Base-by-base conservation (phyloP, 2,888 invertebrate species). In the Pseudoips prasinana region DNA sequence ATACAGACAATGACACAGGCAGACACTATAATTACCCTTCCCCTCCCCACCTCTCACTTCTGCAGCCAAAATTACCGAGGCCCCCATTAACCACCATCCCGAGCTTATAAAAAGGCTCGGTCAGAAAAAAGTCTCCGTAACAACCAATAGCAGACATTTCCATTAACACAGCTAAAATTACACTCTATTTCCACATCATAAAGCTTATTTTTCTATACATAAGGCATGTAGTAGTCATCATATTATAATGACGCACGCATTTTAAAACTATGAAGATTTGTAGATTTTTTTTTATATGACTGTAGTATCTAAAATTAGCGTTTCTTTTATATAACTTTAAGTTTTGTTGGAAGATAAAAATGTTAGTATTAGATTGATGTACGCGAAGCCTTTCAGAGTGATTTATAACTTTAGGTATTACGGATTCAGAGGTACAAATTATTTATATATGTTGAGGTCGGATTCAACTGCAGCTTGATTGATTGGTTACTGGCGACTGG, bases 1-100 rank as follows among this genome's bases (percentile, higher is more conserved):
- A 62, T 64, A 70, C 79, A 78, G 78, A 72, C 86, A 88, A 87
- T 87, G 87, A 88, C 87, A 87, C 81, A 79, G 73, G 55, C 67
- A 72, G 71, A 70, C 73, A 55, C 81, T 77, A 71, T 84, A 83
- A 88, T 86, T 88, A 86, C 83, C 79, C 68, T 66, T 39, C 57
- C 43, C 35, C 25, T 27, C 20, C 7, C 3, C 24, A 44, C 46
- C 28, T 29, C 42, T 38, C 56, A 60, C 64, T 61, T 56, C 60
- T 44, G 53, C 39, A 41, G 46, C 68, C 78, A 58, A 85, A 87
- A 87, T 87, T 86, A 86, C 83, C 58, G 62, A 69, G 62, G 64
- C 72, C 64, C 64, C 78, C 84, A 83, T 83, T 81, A 84, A 74
- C 78, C 75, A 81, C 80, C 81, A 82, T 73, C 71, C 74, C 74